phyloP scores from a whole-genome alignment of 2,888 invertebrate species.

The Agrotis ipsilon region DNA sequence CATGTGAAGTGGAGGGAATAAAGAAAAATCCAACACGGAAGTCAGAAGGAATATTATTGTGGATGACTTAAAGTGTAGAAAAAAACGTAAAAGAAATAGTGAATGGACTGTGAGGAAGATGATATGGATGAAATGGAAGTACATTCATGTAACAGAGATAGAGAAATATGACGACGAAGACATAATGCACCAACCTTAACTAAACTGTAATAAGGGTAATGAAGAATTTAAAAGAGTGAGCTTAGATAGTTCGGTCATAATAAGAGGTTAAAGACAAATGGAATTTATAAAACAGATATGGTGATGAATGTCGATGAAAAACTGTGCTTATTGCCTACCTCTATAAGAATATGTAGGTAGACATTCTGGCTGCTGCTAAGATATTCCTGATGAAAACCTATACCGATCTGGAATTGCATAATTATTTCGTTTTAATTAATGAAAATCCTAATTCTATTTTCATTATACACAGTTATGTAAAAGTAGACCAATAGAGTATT shows the following conservation, averaged over 20 bases:
- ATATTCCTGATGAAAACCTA: neutral
- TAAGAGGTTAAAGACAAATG: no score
- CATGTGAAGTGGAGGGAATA: neutral
- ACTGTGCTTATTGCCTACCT: no score
- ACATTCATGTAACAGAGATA: neutral
- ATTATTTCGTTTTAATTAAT: neutral
- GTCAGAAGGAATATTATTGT: neutral
- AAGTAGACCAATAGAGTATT: slow-evolving; percentile 12
- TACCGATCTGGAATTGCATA: neutral
- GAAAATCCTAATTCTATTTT: slow-evolving; percentile 28
- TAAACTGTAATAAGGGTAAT: neutral
- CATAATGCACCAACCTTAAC: neutral
- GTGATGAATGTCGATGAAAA: no score
- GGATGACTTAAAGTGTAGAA: neutral
- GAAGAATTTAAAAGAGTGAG: no score
- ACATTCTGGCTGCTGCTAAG: no score
- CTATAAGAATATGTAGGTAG: no score
- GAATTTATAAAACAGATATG: no score
- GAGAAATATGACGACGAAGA: neutral
- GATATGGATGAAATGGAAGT: neutral
- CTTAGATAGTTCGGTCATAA: no score
- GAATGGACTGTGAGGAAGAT: neutral
- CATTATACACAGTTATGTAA: slow-evolving; percentile 26
- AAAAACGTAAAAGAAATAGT: neutral
- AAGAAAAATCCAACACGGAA: neutral